Conservation (phyloP, 1,140 invertebrate genomes). For the Leptopilina boulardi region DNA sequence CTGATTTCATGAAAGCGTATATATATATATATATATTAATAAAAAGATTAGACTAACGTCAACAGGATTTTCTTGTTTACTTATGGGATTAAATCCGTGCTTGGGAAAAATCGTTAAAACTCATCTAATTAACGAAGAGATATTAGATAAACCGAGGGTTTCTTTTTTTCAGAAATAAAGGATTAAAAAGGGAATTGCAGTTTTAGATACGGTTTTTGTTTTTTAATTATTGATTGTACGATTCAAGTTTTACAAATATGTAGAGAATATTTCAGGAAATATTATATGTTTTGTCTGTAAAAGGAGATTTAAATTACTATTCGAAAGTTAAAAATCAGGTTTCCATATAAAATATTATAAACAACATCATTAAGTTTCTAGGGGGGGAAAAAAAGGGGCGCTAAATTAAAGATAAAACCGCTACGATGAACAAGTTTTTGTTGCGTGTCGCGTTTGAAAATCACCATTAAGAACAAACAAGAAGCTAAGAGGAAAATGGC, state of each 20-base stretch:
- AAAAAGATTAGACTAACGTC: background rate
- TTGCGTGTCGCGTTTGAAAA: slow-evolving; percentile 8
- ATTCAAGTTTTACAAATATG: too few relatives aligned
- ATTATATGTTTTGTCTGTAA: too few relatives aligned
- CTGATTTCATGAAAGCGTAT: background rate
- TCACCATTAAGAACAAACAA: background rate
- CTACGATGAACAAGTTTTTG: slow-evolving; percentile 4
- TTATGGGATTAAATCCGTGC: background rate
- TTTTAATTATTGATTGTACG: too few relatives aligned
- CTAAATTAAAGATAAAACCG: background rate
- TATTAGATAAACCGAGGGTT: too few relatives aligned
- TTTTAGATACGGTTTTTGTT: too few relatives aligned
- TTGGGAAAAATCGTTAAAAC: background rate
- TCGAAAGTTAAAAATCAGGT: background rate
- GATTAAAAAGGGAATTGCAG: too few relatives aligned
- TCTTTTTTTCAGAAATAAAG: too few relatives aligned
- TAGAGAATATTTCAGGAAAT: too few relatives aligned
- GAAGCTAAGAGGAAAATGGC: background rate
- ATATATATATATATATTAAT: too few relatives aligned
- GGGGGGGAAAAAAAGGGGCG: background rate
- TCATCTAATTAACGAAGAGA: background rate
- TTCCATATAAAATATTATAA: background rate
- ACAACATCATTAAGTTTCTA: background rate
- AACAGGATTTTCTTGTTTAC: background rate
- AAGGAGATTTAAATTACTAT: too few relatives aligned